Evolutionary conservation across 2,113 vertebrate genomes (phyloP).

Genomic region (Entelurus aequoreus): DNA sequence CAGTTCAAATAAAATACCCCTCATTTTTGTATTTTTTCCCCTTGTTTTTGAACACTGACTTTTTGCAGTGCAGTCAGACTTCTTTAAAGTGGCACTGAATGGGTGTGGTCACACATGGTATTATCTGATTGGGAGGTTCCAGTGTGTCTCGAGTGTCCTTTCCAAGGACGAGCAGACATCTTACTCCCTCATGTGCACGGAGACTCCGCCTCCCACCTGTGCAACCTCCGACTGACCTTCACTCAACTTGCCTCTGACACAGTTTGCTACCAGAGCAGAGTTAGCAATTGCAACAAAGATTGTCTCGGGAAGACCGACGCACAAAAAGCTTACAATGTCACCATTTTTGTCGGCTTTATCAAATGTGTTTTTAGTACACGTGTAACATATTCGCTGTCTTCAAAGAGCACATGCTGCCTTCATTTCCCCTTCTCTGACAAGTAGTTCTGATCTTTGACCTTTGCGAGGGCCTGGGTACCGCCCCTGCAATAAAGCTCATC

Average conservation of each 20-base stretch:
- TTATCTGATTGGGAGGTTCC: slow-evolving; percentile 33
- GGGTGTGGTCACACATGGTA: slow-evolving; percentile 27
- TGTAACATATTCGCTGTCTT: not conserved
- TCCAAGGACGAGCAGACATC: slow-evolving; percentile 56
- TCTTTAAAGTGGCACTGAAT: not conserved
- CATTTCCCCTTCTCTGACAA: not conserved
- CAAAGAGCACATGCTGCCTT: not conserved
- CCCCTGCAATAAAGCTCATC: not conserved
- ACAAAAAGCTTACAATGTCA: too few relatives aligned
- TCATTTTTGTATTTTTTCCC: too few relatives aligned
- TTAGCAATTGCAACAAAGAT: not conserved
- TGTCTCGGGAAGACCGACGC: not conserved
- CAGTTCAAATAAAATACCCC: too few relatives aligned
- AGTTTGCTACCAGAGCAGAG: not conserved
- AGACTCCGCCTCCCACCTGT: slow-evolving; percentile 40
- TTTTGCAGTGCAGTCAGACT: too few relatives aligned
- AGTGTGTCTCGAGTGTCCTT: slow-evolving; percentile 34
- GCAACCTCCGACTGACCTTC: slow-evolving; percentile 17
- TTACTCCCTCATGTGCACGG: slow-evolving; percentile 40
- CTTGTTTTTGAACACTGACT: too few relatives aligned
- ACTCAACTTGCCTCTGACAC: slow-evolving; percentile 17
- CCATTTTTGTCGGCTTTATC: too few relatives aligned
- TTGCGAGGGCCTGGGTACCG: not conserved
- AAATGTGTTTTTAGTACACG: not conserved
- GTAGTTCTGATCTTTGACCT: slow-evolving; percentile 26